phyloP scores from a whole-genome alignment of 2,797 vertebrate species.

The Enteromius paludinosus region DNA sequence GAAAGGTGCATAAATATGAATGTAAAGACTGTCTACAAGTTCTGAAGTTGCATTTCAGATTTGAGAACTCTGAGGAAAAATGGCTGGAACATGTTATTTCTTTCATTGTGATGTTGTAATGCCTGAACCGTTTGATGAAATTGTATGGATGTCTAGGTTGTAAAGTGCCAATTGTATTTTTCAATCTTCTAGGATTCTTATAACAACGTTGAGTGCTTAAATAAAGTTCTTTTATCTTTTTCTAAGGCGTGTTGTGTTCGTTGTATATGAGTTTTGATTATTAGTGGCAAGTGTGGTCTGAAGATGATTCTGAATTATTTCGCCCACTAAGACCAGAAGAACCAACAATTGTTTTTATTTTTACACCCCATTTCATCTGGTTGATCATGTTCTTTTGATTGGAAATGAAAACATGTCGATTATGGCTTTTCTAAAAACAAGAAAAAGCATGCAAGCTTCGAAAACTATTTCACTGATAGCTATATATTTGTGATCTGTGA shows the following conservation, averaged over 20 bases:
- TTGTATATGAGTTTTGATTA: not conserved
- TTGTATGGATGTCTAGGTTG: not conserved
- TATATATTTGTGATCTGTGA: not conserved
- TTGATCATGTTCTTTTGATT: not conserved
- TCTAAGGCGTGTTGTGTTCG: not conserved
- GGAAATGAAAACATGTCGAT: not conserved
- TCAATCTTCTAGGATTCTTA: slow-evolving; percentile 24
- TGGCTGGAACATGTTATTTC: not conserved
- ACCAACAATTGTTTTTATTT: not conserved
- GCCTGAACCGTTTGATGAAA: slow-evolving; percentile 19
- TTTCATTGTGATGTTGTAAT: slow-evolving; percentile 28
- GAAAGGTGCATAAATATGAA: not conserved
- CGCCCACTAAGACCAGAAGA: not conserved
- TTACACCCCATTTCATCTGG: not conserved
- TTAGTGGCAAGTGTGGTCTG: not conserved
- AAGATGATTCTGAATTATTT: not conserved
- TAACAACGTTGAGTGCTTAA: slow-evolving; percentile 42
- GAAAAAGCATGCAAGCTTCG: not conserved
- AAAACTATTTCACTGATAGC: not conserved
- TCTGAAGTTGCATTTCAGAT: slow-evolving; percentile 34
- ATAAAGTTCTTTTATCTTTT: slow-evolving; percentile 49
- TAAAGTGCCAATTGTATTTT: slow-evolving; percentile 49
- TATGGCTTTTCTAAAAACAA: not conserved
- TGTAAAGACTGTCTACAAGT: slow-evolving; percentile 4
- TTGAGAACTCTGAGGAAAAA: not conserved